phyloP scores from a whole-genome alignment of 2,888 invertebrate genomes.

The Gymnoscelis rufifasciata region DNA sequence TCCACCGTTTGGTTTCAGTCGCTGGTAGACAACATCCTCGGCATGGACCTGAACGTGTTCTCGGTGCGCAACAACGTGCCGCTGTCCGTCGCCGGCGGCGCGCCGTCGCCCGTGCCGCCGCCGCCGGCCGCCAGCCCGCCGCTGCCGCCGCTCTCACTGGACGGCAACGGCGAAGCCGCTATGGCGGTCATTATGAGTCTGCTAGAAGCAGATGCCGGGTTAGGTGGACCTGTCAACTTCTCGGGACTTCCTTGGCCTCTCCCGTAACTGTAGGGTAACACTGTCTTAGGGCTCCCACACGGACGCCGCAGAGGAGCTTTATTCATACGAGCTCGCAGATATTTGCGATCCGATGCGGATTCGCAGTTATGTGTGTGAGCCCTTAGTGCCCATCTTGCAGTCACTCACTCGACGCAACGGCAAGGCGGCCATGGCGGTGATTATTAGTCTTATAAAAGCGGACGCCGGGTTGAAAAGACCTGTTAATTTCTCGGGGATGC shows the following conservation, averaged over 20 bases:
- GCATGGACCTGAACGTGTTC: slow-evolving; percentile 36
- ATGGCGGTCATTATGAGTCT: slow-evolving; percentile 96
- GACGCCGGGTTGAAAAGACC: no score
- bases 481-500: no score
- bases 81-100: slow-evolving; percentile 28
- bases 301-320: no score
- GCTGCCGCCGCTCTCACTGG: slow-evolving; percentile 60
- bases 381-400: no score
- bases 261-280: slow-evolving; percentile 80
- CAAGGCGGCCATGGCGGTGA: no score
- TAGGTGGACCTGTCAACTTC: slow-evolving; percentile 92
- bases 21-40: slow-evolving; percentile 51
- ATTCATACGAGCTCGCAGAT: no score
- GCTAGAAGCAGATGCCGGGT: slow-evolving; percentile 91
- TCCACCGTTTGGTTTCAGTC: slow-evolving; percentile 40
- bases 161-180: slow-evolving; percentile 92
- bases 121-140: slow-evolving; percentile 46
- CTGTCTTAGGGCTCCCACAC: no score
- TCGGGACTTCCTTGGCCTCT: slow-evolving; percentile 92
- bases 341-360: no score
- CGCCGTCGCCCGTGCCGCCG: slow-evolving; percentile 19
- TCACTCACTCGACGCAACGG: no score
- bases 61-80: slow-evolving; percentile 60
- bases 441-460: no score
- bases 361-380: no score